phyloP scores from a whole-genome alignment of 2,113 vertebrate genomes.

The Eulemur macaco region DNA sequence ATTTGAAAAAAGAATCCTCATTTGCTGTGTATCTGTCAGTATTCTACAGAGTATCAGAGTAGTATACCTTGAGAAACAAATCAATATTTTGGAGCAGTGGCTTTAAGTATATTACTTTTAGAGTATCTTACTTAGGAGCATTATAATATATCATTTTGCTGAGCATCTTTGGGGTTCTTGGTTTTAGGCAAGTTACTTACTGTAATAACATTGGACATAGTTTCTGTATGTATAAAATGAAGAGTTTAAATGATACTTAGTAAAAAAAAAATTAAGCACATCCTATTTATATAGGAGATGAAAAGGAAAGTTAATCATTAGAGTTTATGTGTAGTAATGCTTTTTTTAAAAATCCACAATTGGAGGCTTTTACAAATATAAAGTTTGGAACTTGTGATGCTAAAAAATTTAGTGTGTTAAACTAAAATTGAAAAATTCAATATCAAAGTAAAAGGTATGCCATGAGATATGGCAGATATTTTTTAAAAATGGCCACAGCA shows the following conservation, averaged over 20 bases:
- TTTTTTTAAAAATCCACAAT: neutral
- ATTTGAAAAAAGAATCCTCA: neutral
- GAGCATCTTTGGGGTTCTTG: neutral
- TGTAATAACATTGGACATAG: neutral
- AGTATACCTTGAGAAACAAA: neutral
- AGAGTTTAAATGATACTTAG: neutral
- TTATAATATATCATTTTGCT: neutral
- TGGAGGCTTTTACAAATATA: neutral
- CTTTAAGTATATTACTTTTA: neutral
- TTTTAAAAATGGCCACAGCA: neutral
- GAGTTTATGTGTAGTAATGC: neutral
- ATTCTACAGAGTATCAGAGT: neutral
- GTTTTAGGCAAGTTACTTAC: neutral
- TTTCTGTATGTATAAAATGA: neutral
- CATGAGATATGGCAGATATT: neutral
- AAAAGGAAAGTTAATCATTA: conserved; percentile 38
- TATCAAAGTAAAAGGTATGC: neutral
- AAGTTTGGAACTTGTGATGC: neutral
- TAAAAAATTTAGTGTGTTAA: neutral
- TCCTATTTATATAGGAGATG: neutral
- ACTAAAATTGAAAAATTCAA: conserved; percentile 15
- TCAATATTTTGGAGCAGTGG: neutral
- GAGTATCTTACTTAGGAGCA: neutral
- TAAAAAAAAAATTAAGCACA: neutral
- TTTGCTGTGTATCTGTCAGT: neutral